These are phyloP conservation scores for Pipistrellus pygmaeus DNA, from an alignment of 2,797 vertebrate genomes.

Conservation along the genomic window DNA sequence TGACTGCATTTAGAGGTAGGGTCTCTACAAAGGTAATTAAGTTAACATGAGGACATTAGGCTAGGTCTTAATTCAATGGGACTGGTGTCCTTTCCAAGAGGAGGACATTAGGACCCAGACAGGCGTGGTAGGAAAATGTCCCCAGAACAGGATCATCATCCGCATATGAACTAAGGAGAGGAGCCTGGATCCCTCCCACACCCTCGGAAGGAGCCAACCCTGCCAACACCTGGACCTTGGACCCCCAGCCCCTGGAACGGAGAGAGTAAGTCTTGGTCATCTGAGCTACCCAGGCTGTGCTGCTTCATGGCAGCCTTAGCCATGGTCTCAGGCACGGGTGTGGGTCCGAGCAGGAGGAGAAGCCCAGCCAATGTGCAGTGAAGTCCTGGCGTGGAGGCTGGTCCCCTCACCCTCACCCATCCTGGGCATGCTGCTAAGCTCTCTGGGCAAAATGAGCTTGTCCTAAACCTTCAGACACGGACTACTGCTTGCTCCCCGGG, in stretches of 20 bases:
- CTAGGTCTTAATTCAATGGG: background rate
- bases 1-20: background rate
- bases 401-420: background rate
- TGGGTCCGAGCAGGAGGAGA: background rate
- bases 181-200: background rate
- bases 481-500: background rate
- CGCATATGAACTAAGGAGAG: background rate
- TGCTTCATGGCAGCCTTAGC: background rate
- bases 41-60: background rate
- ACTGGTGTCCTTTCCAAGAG: background rate
- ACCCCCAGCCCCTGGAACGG: background rate
- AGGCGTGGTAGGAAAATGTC: background rate
- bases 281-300: background rate
- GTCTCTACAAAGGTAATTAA: background rate
- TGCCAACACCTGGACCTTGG: background rate
- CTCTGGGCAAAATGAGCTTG: background rate
- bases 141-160: accelerated
- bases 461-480: background rate
- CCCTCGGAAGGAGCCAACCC: background rate
- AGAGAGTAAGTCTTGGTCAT: background rate
- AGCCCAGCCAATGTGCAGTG: accelerated
- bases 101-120: background rate
- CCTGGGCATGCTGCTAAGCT: background rate
- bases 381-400: accelerated
- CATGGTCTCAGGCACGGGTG: accelerated